These are phyloP conservation scores for Eulemur coronatus DNA, from an alignment of 2,797 vertebrate genomes.

Conservation along the genomic window DNA sequence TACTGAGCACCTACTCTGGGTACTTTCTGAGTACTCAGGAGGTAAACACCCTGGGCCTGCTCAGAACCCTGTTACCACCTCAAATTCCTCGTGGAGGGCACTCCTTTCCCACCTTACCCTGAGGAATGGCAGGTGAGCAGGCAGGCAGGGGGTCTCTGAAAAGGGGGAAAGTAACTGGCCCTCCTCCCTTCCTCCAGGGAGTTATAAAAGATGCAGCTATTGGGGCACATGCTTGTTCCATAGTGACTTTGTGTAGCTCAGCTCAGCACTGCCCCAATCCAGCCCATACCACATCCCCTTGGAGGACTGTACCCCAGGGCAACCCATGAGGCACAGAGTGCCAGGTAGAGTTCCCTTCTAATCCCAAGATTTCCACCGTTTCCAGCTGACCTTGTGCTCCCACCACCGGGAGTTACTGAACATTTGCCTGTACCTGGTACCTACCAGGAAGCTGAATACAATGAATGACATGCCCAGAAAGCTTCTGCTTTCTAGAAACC, in stretches of 20 bases:
- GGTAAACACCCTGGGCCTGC: not conserved
- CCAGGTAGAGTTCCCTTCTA: not conserved
- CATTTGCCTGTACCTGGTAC: not conserved
- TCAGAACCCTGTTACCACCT: not conserved
- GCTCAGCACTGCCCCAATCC: not conserved
- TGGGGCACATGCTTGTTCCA: not conserved
- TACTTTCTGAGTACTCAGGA: constrained; percentile 12
- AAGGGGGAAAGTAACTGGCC: not conserved
- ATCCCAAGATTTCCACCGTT: not conserved
- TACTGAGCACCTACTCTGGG: constrained; percentile 51
- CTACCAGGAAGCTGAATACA: not conserved
- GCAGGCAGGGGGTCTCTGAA: not conserved
- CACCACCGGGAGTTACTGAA: not conserved
- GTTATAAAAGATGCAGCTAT: constrained; percentile 23
- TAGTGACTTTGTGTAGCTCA: not conserved
- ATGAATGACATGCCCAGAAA: not conserved
- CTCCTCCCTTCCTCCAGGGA: not conserved
- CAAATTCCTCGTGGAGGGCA: not conserved
- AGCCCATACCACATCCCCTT: not conserved
- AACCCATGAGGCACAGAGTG: not conserved
- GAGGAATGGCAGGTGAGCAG: not conserved
- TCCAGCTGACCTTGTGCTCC: not conserved
- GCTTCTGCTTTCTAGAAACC: constrained; percentile 38
- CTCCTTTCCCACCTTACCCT: not conserved
- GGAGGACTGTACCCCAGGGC: not conserved